These are phyloP conservation scores for Trichoplusia ni DNA, from an alignment of 1,140 invertebrate species.

Conservation along the genomic window DNA sequence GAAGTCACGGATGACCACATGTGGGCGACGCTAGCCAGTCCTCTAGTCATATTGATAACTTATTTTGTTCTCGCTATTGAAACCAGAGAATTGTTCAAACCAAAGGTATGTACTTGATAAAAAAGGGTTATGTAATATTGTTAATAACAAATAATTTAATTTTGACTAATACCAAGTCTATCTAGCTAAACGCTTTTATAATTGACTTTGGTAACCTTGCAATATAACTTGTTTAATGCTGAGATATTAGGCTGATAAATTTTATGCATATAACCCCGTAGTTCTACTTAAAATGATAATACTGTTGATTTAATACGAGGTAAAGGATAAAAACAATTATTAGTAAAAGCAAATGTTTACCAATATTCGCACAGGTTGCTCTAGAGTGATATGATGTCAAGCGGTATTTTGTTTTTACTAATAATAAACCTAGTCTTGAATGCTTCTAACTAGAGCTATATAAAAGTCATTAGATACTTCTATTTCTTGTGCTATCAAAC, in stretches of 20 bases:
- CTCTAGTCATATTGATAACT: constrained; percentile 85
- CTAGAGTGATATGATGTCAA: too few relatives aligned
- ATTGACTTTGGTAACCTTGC: constrained; percentile 36
- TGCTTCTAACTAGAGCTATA: neutral
- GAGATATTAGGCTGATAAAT: neutral
- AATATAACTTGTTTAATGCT: constrained; percentile 32
- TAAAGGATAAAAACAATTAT: too few relatives aligned
- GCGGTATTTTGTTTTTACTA: constrained; percentile 1
- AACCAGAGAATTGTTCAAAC: constrained; percentile 85
- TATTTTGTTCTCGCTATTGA: constrained; percentile 89
- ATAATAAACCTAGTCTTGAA: neutral
- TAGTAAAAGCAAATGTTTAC: too few relatives aligned
- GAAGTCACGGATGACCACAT: constrained; percentile 62
- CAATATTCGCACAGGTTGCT: too few relatives aligned
- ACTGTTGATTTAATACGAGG: too few relatives aligned
- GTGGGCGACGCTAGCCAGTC: constrained; percentile 71
- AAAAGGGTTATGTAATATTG: constrained; percentile 16
- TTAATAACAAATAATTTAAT: constrained; percentile 28
- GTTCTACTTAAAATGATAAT: too few relatives aligned
- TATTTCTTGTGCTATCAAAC: constrained; percentile 54
- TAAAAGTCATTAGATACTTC: constrained; percentile 33
- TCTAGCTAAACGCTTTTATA: constrained; percentile 33
- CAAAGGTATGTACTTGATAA: constrained; percentile 83
- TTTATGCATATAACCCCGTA: neutral
- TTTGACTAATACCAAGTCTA: constrained; percentile 41